phyloP scores from a whole-genome alignment of 2,113 vertebrate genomes.

The Mastomys coucha region DNA sequence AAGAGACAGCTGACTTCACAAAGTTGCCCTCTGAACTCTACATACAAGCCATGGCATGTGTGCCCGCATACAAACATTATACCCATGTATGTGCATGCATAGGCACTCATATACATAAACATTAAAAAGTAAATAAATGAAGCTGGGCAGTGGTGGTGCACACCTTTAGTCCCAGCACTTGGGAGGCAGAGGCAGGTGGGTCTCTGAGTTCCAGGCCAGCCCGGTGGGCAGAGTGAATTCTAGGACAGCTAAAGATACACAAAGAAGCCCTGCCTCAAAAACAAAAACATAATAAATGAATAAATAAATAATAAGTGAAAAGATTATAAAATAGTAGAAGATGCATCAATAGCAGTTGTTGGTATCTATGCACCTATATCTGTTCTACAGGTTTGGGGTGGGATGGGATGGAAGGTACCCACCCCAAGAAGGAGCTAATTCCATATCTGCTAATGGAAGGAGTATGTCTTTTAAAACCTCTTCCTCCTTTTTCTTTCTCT shows the following conservation, averaged over 20 bases:
- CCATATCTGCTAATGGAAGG: conserved; percentile 43
- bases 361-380: neutral
- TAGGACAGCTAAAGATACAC: neutral
- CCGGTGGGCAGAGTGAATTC: neutral
- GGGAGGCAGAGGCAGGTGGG: neutral
- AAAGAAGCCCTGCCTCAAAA: neutral
- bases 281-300: neutral
- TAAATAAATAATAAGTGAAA: neutral
- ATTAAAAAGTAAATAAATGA: neutral
- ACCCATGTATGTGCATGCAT: neutral
- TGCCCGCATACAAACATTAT: neutral
- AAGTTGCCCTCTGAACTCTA: neutral
- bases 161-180: neutral
- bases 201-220: neutral
- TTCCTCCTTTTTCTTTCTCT: neutral
- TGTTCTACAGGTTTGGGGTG: neutral
- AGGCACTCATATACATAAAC: neutral
- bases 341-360: neutral
- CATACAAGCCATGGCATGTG: neutral
- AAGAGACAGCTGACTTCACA: too few species aligned
- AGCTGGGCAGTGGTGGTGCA: neutral
- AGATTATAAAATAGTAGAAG: neutral
- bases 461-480: conserved; percentile 20
- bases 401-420: neutral
- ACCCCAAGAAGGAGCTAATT: conserved; percentile 30